Percentiles rank a stretch among this genome's conserved stretches.
Conservation (phyloP, 2,113 vertebrate genomes). For the human (Homo sapiens) region DNA sequence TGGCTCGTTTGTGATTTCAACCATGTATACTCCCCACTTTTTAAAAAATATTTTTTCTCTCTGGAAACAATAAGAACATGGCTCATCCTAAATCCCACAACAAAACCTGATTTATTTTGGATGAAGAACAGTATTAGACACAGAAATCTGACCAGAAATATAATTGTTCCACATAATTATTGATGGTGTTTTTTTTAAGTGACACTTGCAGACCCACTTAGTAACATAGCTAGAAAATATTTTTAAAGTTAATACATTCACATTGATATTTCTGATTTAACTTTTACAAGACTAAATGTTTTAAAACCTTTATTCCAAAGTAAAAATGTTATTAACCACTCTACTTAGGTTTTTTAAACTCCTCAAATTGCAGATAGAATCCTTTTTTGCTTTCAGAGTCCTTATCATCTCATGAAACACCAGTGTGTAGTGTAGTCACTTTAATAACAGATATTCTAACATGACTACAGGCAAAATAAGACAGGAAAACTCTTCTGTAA, state of each 20-base stretch:
- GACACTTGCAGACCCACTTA: not conserved
- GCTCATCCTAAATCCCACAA: not conserved
- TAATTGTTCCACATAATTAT: not conserved
- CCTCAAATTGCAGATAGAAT: not conserved
- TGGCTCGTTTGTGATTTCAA: not conserved
- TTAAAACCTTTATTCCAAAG: not conserved
- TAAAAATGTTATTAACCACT: not conserved
- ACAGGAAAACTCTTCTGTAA: not conserved
- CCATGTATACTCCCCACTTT: not conserved
- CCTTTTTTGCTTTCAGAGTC: not conserved
- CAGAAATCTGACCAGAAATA: not conserved
- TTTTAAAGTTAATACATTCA: conserved; percentile 34
- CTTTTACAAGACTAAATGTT: not conserved
- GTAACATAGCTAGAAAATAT: not conserved
- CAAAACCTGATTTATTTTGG: not conserved
- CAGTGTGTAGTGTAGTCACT: not conserved
- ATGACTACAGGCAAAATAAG: not conserved
- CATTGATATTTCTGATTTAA: not conserved
- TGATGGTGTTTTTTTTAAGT: not conserved
- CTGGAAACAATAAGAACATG: not conserved
- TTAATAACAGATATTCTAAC: not conserved
- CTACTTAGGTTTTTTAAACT: not conserved
- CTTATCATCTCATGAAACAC: not conserved
- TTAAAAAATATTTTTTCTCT: conserved; percentile 8
- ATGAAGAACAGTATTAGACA: not conserved